Percentiles rank a stretch among this genome's conserved stretches.
Conservation (phyloP, 2,797 vertebrate genomes). For the Atherinosoma microstoma region DNA sequence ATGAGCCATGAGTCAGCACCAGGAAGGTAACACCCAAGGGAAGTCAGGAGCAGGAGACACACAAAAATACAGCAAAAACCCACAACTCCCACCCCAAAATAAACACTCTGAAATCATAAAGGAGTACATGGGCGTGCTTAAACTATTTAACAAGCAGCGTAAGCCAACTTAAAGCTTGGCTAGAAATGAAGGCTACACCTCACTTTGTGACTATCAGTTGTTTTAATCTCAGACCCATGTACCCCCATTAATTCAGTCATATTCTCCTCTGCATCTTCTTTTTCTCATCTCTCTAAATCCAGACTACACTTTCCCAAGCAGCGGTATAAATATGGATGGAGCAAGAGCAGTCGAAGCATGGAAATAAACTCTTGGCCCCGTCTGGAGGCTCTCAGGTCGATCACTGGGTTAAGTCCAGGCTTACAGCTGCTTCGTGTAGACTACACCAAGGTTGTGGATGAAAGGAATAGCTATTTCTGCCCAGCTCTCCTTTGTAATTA, state of each 20-base stretch:
- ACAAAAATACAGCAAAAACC: too few species aligned
- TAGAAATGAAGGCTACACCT: conserved; percentile 24
- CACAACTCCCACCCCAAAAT: too few species aligned
- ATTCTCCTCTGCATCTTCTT: conserved; percentile 12
- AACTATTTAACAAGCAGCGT: conserved; percentile 3
- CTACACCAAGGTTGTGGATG: conserved; percentile 66
- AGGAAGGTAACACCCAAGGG: too few species aligned
- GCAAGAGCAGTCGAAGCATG: neutral
- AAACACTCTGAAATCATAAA: neutral
- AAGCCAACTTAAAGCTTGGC: neutral
- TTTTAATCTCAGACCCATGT: conserved; percentile 27
- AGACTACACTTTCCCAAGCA: conserved; percentile 64
- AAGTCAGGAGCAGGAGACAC: too few species aligned
- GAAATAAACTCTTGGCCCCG: conserved; percentile 53
- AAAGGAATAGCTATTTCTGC: conserved; percentile 75
- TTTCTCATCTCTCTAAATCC: conserved; percentile 51
- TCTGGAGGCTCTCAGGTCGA: conserved; percentile 56
- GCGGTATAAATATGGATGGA: conserved; percentile 49
- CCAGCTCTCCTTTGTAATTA: conserved; percentile 75
- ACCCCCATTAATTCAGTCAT: conserved; percentile 37
- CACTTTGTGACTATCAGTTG: conserved; percentile 11
- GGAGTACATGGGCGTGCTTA: neutral
- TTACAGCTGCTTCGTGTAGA: conserved; percentile 61
- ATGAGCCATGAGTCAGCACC: too few species aligned
- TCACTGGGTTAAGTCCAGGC: conserved; percentile 65